These are phyloP conservation scores for Automeris io DNA, from an alignment of 2,888 invertebrate genomes.

Conservation along the genomic window DNA sequence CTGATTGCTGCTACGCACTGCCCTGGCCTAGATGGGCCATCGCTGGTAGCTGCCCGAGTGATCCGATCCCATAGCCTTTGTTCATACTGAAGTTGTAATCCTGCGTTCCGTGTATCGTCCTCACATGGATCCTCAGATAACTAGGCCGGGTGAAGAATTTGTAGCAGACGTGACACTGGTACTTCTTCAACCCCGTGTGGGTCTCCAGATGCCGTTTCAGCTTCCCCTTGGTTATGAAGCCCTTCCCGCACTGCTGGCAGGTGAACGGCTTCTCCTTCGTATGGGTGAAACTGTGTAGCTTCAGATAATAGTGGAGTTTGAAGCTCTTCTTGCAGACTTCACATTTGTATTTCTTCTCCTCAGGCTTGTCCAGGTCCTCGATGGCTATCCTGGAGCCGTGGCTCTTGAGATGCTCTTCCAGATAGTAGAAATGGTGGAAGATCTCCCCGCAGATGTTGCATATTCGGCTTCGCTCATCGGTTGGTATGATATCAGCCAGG, in stretches of 20 bases:
- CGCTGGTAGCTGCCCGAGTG: conserved; percentile 9
- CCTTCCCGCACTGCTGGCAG: conserved; percentile 66
- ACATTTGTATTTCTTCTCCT: conserved; percentile 57
- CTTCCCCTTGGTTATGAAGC: conserved; percentile 63
- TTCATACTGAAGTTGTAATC: conserved; percentile 53
- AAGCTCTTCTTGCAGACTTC: conserved; percentile 57
- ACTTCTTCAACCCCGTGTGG: conserved; percentile 59
- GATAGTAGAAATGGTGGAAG: conserved; percentile 63
- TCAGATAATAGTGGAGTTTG: conserved; percentile 61
- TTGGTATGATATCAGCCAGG: conserved; percentile 23
- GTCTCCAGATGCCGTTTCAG: conserved; percentile 62
- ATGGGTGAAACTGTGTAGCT: conserved; percentile 62
- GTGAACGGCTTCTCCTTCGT: conserved; percentile 64
- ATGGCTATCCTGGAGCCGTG: conserved; percentile 59
- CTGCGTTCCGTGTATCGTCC: conserved; percentile 63
- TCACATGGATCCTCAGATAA: conserved; percentile 56
- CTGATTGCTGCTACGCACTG: not conserved
- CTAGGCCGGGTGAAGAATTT: conserved; percentile 65
- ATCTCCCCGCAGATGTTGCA: conserved; percentile 68
- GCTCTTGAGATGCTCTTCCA: conserved; percentile 62
- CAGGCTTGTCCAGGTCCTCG: conserved; percentile 37
- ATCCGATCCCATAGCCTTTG: conserved; percentile 24
- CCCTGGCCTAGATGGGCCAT: conserved; percentile 8
- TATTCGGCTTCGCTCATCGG: conserved; percentile 53
- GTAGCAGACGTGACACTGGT: conserved; percentile 66